Percentiles rank a stretch among this genome's conserved stretches.
Conservation (phyloP, 2,797 vertebrate species). For the Falco novaeseelandiae region DNA sequence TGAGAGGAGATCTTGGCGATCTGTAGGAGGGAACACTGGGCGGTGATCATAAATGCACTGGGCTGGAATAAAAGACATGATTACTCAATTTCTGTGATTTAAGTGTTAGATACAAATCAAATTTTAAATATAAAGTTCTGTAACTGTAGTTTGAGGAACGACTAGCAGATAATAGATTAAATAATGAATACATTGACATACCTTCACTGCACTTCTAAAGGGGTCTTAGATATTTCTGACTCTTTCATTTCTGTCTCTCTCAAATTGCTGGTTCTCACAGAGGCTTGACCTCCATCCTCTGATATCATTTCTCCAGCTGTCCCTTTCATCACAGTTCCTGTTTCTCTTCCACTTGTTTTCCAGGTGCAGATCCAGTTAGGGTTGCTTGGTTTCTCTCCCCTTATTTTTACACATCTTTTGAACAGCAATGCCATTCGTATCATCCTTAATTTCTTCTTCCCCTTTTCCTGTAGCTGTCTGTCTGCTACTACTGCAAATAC, state of each 20-base stretch:
- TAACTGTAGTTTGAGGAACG: not conserved
- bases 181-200: not conserved
- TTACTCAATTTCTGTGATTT: not conserved
- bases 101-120: not conserved
- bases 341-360: slow-evolving; percentile 43
- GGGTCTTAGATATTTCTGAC: not conserved
- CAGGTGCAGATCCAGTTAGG: slow-evolving; percentile 13
- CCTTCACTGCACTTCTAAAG: not conserved
- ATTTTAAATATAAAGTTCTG: not conserved
- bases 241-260: slow-evolving; percentile 30
- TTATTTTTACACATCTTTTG: slow-evolving; percentile 13
- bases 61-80: not conserved
- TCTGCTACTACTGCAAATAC: not conserved
- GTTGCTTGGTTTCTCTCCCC: not conserved
- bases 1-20: not conserved
- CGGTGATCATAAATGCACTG: not conserved
- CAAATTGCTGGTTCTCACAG: slow-evolving; percentile 12
- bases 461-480: not conserved
- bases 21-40: not conserved
- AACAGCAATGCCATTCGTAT: not conserved
- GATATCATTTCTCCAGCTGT: slow-evolving; percentile 14
- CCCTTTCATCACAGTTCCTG: slow-evolving; percentile 26
- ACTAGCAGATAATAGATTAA: not conserved
- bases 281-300: slow-evolving; percentile 32
- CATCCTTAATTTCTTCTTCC: not conserved